phyloP scores from a whole-genome alignment of 2,113 vertebrate genomes.

The Lathamus discolor region DNA sequence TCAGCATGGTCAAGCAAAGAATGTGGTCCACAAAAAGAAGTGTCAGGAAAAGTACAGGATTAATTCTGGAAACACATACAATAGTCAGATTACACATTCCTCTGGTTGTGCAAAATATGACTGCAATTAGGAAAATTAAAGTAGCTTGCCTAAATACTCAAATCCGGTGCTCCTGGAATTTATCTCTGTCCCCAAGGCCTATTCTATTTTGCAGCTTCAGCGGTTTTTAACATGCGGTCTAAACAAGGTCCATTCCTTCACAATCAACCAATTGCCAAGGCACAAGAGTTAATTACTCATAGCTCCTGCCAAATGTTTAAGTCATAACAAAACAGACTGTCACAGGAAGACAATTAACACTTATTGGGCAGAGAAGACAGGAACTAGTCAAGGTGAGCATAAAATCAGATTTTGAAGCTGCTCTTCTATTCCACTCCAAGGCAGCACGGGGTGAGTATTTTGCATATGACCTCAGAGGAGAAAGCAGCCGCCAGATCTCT shows the following conservation, averaged over 20 bases:
- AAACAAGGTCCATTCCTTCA: neutral
- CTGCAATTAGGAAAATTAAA: constrained; percentile 39
- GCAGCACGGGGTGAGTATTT: neutral
- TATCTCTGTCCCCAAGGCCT: neutral
- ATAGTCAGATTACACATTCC: neutral
- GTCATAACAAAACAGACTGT: neutral
- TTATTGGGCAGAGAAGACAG: neutral
- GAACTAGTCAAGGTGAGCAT: neutral
- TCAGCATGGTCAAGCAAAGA: neutral
- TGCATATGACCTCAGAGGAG: neutral
- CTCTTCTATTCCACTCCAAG: neutral
- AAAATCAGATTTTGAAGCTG: neutral
- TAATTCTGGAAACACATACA: neutral
- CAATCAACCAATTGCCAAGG: neutral
- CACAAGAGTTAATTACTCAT: neutral
- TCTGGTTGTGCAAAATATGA: neutral
- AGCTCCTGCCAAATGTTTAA: neutral
- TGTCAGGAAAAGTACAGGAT: neutral
- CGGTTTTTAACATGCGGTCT: rapidly evolving
- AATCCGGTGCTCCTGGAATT: neutral
- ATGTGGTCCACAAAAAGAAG: neutral
- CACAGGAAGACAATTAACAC: constrained; percentile 21
- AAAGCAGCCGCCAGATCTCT: neutral
- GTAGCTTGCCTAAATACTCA: neutral
- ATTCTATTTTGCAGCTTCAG: neutral